These are phyloP conservation scores for Muschampia plurimacula DNA, from an alignment of 2,888 invertebrate species.

Conservation along the genomic window DNA sequence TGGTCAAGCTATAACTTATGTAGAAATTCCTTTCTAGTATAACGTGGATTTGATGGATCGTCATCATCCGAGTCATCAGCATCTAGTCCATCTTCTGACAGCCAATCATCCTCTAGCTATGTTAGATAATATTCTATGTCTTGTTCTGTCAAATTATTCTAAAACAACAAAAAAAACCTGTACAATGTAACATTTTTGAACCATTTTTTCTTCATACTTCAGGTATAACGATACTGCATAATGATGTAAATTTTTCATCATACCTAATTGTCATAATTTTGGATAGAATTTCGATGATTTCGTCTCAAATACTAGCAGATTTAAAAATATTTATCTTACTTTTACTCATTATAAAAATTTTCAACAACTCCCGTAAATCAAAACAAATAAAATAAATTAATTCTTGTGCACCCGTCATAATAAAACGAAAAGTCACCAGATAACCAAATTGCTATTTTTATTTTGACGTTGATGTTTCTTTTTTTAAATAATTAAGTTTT, in stretches of 20 bases:
- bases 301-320: conserved; percentile 21
- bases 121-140: conserved; percentile 35
- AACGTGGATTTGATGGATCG: conserved; percentile 5
- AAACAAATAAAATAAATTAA: neutral
- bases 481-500: conserved; percentile 12
- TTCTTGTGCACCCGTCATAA: conserved; percentile 13
- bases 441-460: conserved; percentile 14
- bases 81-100: conserved; percentile 40
- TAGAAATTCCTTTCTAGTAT: conserved; percentile 25
- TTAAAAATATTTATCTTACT: conserved; percentile 12
- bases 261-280: conserved; percentile 24
- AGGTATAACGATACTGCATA: conserved; percentile 32
- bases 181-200: conserved; percentile 15
- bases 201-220: conserved; percentile 37
- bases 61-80: conserved; percentile 39
- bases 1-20: neutral
- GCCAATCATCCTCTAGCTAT: conserved; percentile 36
- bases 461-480: conserved; percentile 5
- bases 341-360: conserved; percentile 23
- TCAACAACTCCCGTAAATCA: neutral
- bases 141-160: conserved; percentile 32
- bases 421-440: neutral
- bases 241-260: conserved; percentile 37
- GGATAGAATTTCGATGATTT: conserved; percentile 18
- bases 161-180: conserved; percentile 22